Conservation (phyloP, 1,140 invertebrate genomes). For the Drosophila simulans region DNA sequence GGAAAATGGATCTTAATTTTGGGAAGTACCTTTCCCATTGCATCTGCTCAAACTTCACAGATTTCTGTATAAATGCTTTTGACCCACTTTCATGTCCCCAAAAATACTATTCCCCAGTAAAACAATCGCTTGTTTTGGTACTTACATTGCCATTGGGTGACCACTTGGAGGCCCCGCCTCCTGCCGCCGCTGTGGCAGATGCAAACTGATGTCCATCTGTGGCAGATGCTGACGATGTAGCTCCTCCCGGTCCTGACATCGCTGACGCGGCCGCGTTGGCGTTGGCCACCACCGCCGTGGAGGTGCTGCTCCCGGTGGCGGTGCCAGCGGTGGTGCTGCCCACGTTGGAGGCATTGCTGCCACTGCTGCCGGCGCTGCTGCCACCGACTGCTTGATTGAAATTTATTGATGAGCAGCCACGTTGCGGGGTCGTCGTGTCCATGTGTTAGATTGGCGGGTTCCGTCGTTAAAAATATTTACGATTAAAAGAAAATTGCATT, state of each 20-base stretch:
- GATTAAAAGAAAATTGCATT: conserved; percentile 83
- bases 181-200: conserved; percentile 33
- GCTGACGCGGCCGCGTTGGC: background rate
- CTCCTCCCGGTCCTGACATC: conserved; percentile 11
- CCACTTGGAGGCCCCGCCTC: conserved; percentile 72
- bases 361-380: conserved; percentile 74
- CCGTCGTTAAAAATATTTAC: conserved; percentile 82
- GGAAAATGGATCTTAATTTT: no score
- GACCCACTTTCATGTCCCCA: background rate
- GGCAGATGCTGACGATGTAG: conserved; percentile 10
- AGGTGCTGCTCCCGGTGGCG: conserved; percentile 66
- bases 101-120: background rate
- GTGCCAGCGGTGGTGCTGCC: conserved; percentile 70
- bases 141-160: conserved; percentile 83
- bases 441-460: conserved; percentile 66
- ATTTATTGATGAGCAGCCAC: conserved; percentile 74
- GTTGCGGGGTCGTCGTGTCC: conserved; percentile 42
- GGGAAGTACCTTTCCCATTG: no score
- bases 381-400: conserved; percentile 79
- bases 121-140: conserved; percentile 30
- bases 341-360: conserved; percentile 75
- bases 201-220: conserved; percentile 43
- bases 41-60: no score
- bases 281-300: conserved; percentile 57
- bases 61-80: no score